Evolutionary conservation across 2,797 vertebrate genomes (phyloP), one percentile per base, ranked within the genome.

Genomic region (Anniella stebbinsi): DNA sequence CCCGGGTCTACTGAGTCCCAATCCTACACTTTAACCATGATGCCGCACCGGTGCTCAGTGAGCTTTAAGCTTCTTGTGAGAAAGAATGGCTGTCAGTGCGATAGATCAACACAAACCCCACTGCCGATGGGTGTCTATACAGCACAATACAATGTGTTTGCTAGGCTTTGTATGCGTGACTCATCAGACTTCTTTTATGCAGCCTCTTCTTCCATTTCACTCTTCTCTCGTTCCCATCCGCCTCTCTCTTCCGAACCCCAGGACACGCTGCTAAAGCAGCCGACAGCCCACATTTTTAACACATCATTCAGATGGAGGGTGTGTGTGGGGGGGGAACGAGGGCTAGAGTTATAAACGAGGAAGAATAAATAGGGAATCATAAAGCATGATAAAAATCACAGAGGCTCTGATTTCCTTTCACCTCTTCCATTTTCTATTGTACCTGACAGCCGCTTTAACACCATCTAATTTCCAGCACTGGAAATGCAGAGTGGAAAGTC

Each of bases 401-500:
- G 76, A 86, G 21, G 18, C 28, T 13, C 0, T 1, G 12, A 83
- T 87, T 87, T 89, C 91, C 87, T 87, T 90, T 73, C 28, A 11
- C 87, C 1, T 80, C 38, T 75, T 84, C 76, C n/a, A n/a, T 80
- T 76, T 90, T 69, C 86, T 60, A 1, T 76, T 57, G 23, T 73
- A 84, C 84, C 54, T 13, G 0, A 84, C 90, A 86, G 45, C 28
- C 85, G 84, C 86, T 84, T 90, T 83, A 86, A 87, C 18, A 2
- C 76, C 8, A 69, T 15, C 81, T 80, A 13, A 92, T 89, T 94
- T 90, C 87, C 82, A 90, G 70, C 1, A 18, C 48, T 88, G 75
- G 41, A 45, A 88, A 91, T 69, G 4, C 70, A 13, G 73, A 66
- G 41, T 33, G 48, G 85, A 36, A 92, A 94, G 89, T 88, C 87